Evolutionary conservation across 2,797 vertebrate genomes (phyloP).

Genomic region (Oophaga sylvatica): DNA sequence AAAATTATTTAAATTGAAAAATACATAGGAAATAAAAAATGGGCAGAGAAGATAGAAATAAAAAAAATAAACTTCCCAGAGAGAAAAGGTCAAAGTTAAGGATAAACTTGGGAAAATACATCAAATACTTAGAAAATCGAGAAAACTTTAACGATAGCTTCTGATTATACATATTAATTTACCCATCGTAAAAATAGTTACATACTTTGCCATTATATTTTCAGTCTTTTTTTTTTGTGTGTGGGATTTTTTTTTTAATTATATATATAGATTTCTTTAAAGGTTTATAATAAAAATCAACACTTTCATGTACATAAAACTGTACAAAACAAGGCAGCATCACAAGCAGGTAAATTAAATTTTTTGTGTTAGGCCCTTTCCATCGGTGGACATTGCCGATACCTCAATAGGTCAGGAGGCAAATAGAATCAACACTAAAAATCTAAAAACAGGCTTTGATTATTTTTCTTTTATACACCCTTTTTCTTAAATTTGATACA

Average conservation of each 20-base stretch:
- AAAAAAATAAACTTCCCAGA: slow-evolving; percentile 63
- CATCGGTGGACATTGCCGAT: slow-evolving; percentile 31
- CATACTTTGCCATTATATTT: slow-evolving; percentile 88
- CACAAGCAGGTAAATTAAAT: slow-evolving; percentile 85
- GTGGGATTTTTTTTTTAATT: slow-evolving; percentile 43
- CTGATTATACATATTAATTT: slow-evolving; percentile 81
- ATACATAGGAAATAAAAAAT: slow-evolving; percentile 14
- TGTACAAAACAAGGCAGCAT: slow-evolving; percentile 98
- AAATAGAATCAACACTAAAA: slow-evolving; percentile 91
- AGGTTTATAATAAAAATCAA: slow-evolving; percentile 84
- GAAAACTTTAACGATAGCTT: slow-evolving; percentile 88
- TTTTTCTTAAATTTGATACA: slow-evolving; percentile 17
- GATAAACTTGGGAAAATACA: slow-evolving; percentile 86
- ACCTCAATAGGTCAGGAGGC: slow-evolving; percentile 34
- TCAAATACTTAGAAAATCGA: slow-evolving; percentile 89
- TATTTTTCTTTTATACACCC: slow-evolving; percentile 26
- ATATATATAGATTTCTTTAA: slow-evolving; percentile 79
- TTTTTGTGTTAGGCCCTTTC: slow-evolving; percentile 74
- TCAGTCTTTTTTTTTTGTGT: slow-evolving; percentile 68
- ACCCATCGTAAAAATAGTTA: slow-evolving; percentile 89
- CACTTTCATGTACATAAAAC: slow-evolving; percentile 99
- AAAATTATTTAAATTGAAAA: not conserved
- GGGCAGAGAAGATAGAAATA: slow-evolving; percentile 42
- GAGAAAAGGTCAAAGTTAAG: slow-evolving; percentile 76
- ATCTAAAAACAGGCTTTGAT: slow-evolving; percentile 67